These are phyloP conservation scores for Remorina albescens DNA, from an alignment of 2,797 vertebrate genomes.

Conservation along the genomic window DNA sequence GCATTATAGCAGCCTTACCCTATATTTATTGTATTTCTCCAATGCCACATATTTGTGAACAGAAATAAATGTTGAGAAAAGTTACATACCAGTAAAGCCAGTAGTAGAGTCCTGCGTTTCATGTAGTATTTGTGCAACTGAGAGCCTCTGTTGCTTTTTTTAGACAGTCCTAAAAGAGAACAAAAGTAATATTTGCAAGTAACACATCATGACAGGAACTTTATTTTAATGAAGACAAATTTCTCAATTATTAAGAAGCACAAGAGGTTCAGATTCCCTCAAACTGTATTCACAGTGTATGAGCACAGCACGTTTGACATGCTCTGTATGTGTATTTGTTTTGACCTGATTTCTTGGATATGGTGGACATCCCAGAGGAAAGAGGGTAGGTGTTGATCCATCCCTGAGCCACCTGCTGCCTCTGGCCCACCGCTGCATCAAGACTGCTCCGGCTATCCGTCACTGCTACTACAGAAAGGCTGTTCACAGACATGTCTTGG, in stretches of 20 bases:
- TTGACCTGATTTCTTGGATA: slow-evolving; percentile 97
- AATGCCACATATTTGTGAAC: slow-evolving; percentile 3
- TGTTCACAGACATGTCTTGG: slow-evolving; percentile 90
- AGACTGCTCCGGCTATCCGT: slow-evolving; percentile 90
- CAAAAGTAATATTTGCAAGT: neutral
- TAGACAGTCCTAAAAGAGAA: slow-evolving; percentile 89
- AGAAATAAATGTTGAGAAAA: neutral
- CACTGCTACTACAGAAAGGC: slow-evolving; percentile 85
- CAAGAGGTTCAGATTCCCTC: neutral
- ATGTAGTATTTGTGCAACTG: slow-evolving; percentile 99
- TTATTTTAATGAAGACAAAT: neutral
- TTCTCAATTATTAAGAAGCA: neutral
- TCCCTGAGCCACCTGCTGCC: slow-evolving; percentile 93
- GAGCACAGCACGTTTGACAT: neutral
- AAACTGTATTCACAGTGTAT: neutral
- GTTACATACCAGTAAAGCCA: slow-evolving; percentile 90
- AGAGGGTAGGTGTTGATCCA: slow-evolving; percentile 99
- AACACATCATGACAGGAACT: neutral
- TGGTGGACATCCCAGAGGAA: slow-evolving; percentile 97
- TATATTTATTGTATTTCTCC: too few species aligned
- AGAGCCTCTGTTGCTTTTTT: slow-evolving; percentile 94
- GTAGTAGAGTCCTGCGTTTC: slow-evolving; percentile 93
- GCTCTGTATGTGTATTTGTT: neutral
- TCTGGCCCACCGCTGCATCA: slow-evolving; percentile 91
- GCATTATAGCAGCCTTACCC: too few species aligned